Evolutionary conservation across 2,113 vertebrate species (phyloP).

Genomic region (Hemiscyllium ocellatum): DNA sequence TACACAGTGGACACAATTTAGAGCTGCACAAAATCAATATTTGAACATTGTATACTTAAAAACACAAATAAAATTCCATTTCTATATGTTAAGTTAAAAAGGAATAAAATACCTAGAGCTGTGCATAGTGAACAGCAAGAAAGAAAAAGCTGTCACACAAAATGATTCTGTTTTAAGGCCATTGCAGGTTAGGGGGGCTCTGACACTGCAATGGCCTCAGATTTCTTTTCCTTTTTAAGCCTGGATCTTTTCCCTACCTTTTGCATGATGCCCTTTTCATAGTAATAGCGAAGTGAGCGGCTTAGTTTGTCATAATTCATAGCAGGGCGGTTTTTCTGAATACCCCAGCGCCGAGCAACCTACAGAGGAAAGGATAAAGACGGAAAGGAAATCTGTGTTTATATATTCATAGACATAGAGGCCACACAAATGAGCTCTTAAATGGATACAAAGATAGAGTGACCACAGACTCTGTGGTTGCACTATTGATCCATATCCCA

Average conservation of each 20-base stretch:
- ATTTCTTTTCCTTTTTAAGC: background rate
- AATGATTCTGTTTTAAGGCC: background rate
- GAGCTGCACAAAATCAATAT: background rate
- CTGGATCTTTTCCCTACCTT: constrained; percentile 63
- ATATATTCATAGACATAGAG: background rate
- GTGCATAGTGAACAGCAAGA: background rate
- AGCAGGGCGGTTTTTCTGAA: constrained; percentile 92
- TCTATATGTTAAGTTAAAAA: too few species aligned
- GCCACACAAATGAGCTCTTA: background rate
- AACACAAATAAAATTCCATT: background rate
- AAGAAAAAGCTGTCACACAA: background rate
- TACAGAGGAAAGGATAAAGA: constrained; percentile 42
- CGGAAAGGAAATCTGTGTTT: background rate
- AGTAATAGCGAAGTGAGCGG: constrained; percentile 93
- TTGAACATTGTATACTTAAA: background rate
- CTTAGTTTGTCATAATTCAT: constrained; percentile 98
- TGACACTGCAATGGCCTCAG: background rate
- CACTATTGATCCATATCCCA: constrained; percentile 7
- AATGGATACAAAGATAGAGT: background rate
- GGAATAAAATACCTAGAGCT: background rate
- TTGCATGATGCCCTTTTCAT: constrained; percentile 98
- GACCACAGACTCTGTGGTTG: background rate
- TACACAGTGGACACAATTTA: background rate
- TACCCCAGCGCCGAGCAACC: constrained; percentile 93
- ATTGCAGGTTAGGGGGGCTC: background rate